These are phyloP conservation scores for Episyrphus balteatus DNA, from an alignment of 1,140 invertebrate species.

Conservation along the genomic window DNA sequence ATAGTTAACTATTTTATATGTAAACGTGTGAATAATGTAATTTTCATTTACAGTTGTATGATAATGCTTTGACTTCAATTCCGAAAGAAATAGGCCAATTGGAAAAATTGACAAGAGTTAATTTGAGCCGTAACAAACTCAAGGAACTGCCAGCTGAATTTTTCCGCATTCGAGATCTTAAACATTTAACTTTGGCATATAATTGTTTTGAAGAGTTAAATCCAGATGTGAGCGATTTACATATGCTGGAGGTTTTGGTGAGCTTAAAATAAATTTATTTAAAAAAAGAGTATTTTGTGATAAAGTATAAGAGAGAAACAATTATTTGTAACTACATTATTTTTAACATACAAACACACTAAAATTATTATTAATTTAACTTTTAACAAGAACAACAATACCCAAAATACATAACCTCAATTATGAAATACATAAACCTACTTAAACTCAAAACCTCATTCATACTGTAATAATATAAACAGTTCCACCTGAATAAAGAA, in stretches of 20 bases:
- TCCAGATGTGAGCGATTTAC: slow-evolving; percentile 56
- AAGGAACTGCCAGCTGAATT: slow-evolving; percentile 49
- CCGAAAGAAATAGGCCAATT: slow-evolving; percentile 69
- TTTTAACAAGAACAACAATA: no score
- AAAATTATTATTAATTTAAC: no score
- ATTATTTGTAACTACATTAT: no score
- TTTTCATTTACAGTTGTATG: slow-evolving; percentile 50
- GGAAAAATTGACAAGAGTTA: slow-evolving; percentile 59
- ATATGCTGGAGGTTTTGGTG: slow-evolving; percentile 60
- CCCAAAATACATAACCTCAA: no score
- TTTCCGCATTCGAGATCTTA: slow-evolving; percentile 54
- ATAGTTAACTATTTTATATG: neutral
- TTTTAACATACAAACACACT: no score
- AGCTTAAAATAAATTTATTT: slow-evolving; percentile 11
- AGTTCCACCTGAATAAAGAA: no score
- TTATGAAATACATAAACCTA: no score
- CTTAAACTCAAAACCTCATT: no score
- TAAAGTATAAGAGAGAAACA: no score
- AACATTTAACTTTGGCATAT: slow-evolving; percentile 55
- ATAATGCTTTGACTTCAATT: slow-evolving; percentile 60
- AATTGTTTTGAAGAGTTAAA: slow-evolving; percentile 50
- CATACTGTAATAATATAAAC: no score
- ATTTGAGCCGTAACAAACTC: slow-evolving; percentile 70
- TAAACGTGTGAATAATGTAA: neutral
- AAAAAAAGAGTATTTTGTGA: slow-evolving; percentile 2